A percentile compares a stretch with the other conserved stretches of the same genome.
These are phyloP conservation scores for Allygus modestus DNA, from an alignment of 2,888 invertebrate species.

Conservation along the genomic window DNA sequence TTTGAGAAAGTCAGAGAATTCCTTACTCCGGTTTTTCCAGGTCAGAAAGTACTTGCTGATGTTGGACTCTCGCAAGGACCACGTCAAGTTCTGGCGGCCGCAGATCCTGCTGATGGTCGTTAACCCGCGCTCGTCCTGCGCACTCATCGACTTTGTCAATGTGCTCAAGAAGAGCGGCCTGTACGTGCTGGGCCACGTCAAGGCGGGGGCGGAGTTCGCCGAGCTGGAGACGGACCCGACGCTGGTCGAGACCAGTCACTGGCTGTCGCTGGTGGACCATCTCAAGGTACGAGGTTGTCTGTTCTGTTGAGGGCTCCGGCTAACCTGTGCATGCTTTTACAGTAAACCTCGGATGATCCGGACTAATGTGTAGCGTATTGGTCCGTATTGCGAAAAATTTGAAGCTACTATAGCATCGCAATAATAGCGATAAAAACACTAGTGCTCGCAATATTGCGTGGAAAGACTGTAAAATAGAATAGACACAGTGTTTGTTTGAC, in stretches of 20 bases:
- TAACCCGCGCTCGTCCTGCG: conserved; percentile 93
- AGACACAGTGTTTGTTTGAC: no score
- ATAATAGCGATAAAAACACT: no score
- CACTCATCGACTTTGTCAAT: conserved; percentile 97
- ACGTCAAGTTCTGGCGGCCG: conserved; percentile 99
- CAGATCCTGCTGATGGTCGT: conserved; percentile 96
- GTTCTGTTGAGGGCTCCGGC: conserved; percentile 64
- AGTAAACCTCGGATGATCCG: no score
- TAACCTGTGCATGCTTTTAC: no score
- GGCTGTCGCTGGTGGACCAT: conserved; percentile 96
- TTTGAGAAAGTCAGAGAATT: no score
- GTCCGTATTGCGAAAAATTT: no score
- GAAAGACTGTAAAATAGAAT: no score
- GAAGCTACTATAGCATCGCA: no score
- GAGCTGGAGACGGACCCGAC: conserved; percentile 82
- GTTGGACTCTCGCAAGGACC: conserved; percentile 96
- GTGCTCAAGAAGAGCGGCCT: conserved; percentile 97
- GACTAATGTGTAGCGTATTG: no score
- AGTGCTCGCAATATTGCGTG: no score
- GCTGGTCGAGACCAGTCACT: conserved; percentile 88
- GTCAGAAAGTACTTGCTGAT: conserved; percentile 97
- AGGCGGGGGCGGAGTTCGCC: conserved; percentile 78
- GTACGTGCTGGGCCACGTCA: conserved; percentile 92
- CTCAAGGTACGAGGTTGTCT: conserved; percentile 81
- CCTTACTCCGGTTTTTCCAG: conserved; percentile 73